Evolutionary conservation across 2,888 invertebrate genomes (phyloP), one percentile per base, ranked within the genome.

Genomic region (Plagodis dolabraria): DNA sequence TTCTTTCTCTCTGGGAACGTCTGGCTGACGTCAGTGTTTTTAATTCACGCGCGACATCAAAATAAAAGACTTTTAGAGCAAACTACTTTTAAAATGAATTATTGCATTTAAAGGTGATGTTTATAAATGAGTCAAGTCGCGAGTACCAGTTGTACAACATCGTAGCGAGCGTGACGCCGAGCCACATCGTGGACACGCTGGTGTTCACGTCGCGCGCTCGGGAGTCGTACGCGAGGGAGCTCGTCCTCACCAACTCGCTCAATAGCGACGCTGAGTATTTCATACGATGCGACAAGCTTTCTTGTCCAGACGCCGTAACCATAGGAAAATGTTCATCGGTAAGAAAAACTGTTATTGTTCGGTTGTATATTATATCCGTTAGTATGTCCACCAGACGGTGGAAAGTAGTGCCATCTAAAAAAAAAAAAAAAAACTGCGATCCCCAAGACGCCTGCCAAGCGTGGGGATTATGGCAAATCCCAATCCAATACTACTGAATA

Each of bases 141-240:
- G 92, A 92, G 65, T 92, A 88, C 56, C 92, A 92, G 65, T 91
- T 70, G 73, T 92, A 92, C 77, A 81, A 80, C 51, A 79, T 92
- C 33, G 66, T 64, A 12, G 77, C 75, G 12, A 69, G 72, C 0
- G 82, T 92, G 7, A 83, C 77, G 7, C 72, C 80, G 5, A 86
- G 89, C 66, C 73, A 77, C 22, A 79, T 91, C 7, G 83, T 86
- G 34, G 89, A 82, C 61, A 85, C 85, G 6, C 64, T 92, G 60
- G 75, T 72, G 10, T 87, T 92, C 62, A 71, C 68, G 53, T 81
- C 84, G 0, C 82, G 84, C 8, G 92, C 92, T 4, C 79, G 92
- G 0, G 92, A 92, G 65, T 77, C 82, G 0, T 68, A 82, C 6
- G 84, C 83, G 64, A 79, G 76, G 53, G 85, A 90, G 36, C 64